Conservation (phyloP, 2,797 vertebrate genomes). For the Cottoperca gobio region DNA sequence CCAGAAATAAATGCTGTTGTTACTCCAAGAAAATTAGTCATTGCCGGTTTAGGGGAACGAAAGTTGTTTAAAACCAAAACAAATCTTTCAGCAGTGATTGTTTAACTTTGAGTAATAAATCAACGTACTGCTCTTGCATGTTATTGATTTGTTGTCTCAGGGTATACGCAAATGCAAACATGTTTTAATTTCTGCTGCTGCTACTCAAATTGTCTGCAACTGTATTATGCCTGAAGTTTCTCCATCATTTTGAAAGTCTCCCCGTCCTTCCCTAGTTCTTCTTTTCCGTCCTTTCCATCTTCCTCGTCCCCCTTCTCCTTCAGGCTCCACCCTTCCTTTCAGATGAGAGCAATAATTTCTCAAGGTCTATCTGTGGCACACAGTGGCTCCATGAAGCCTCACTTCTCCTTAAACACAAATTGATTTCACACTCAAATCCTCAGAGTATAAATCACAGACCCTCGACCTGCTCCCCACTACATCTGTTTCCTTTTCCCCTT, state of each 20-base stretch:
- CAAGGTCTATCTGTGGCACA: constrained; percentile 58
- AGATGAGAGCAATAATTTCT: constrained; percentile 59
- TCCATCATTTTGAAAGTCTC: constrained; percentile 11
- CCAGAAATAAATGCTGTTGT: no score
- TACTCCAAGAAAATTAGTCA: no score
- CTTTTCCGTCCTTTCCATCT: not conserved
- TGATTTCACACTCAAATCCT: constrained; percentile 71
- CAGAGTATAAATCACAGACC: constrained; percentile 58
- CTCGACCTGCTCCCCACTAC: constrained; percentile 57
- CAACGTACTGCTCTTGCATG: no score
- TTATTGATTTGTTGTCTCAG: no score
- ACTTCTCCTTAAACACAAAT: constrained; percentile 69
- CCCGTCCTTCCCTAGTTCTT: not conserved
- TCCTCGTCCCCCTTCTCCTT: constrained; percentile 23
- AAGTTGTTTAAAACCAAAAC: no score
- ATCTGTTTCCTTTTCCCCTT: constrained; percentile 26
- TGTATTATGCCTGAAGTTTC: not conserved
- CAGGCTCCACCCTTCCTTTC: constrained; percentile 37
- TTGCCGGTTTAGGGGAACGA: no score
- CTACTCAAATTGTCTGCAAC: not conserved
- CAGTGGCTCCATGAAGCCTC: constrained; percentile 45
- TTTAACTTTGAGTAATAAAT: no score
- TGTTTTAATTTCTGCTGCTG: not conserved
- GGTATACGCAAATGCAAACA: no score
- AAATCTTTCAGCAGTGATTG: no score